Evolutionary conservation across 2,113 vertebrate genomes (phyloP).

Genomic region (Saguinus imperator): DNA sequence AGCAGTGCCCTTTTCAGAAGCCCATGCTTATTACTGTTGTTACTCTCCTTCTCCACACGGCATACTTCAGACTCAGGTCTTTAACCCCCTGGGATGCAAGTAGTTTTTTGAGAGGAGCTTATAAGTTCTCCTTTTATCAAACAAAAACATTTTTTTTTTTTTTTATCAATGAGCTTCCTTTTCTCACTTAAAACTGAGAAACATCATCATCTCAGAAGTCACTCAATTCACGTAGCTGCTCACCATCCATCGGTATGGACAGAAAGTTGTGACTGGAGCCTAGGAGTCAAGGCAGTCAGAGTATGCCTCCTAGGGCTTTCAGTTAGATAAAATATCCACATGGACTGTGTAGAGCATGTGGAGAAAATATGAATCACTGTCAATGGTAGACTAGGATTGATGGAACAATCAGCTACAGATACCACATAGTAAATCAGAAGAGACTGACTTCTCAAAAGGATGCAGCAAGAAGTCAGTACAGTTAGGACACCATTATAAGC

Average conservation of each 20-base stretch:
- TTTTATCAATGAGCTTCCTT: background rate
- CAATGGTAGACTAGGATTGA: background rate
- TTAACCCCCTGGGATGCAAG: background rate
- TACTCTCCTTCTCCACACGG: background rate
- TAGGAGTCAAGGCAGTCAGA: constrained; percentile 7
- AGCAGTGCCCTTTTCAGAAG: constrained; percentile 45
- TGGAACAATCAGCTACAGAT: background rate
- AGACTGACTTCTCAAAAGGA: background rate
- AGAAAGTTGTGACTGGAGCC: background rate
- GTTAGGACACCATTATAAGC: background rate
- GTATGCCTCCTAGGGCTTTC: background rate
- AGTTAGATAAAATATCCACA: background rate
- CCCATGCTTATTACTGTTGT: constrained; percentile 25
- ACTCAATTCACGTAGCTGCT: constrained; percentile 2
- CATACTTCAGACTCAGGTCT: background rate
- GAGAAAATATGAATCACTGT: background rate
- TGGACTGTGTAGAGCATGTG: background rate
- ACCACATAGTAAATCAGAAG: constrained; percentile 3
- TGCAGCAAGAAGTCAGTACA: background rate
- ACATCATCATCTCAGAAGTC: background rate
- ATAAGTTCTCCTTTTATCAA: constrained; percentile 24
- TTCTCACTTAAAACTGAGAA: constrained; percentile 29
- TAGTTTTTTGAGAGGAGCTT: constrained; percentile 14
- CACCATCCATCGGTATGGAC: background rate
- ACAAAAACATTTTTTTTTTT: background rate